Evolutionary conservation across 2,113 vertebrate species (phyloP).

Genomic region (Paracanthobrama guichenoti): DNA sequence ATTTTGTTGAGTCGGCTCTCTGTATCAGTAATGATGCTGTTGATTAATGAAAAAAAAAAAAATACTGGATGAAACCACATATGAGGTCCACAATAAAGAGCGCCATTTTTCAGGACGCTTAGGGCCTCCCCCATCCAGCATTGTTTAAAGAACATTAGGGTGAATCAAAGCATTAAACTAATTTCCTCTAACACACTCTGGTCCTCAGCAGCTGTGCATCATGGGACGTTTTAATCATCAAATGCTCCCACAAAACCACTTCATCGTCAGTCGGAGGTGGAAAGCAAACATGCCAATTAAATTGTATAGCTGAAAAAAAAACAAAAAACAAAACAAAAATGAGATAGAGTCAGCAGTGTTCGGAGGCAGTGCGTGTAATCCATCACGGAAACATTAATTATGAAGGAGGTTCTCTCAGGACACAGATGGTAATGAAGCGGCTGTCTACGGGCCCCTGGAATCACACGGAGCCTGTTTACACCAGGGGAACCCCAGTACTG

Average conservation of each 20-base stretch:
- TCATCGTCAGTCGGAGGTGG: constrained; percentile 54
- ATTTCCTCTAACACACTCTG: constrained; percentile 57
- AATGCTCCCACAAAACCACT: constrained; percentile 46
- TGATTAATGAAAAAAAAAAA: constrained; percentile 71
- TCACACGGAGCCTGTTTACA: constrained; percentile 45
- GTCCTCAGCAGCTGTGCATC: constrained; percentile 65
- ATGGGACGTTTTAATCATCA: constrained; percentile 69
- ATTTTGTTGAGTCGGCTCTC: constrained; percentile 70
- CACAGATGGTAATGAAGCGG: constrained; percentile 75
- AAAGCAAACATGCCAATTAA: constrained; percentile 59
- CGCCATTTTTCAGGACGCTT: constrained; percentile 56
- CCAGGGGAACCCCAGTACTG: constrained; percentile 25
- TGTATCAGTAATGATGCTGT: constrained; percentile 72
- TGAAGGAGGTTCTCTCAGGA: constrained; percentile 71
- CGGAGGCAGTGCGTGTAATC: constrained; percentile 69
- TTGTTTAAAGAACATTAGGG: constrained; percentile 47
- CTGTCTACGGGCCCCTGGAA: constrained; percentile 54
- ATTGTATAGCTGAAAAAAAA: constrained; percentile 59
- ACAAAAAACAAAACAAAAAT: constrained; percentile 26
- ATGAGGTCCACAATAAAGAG: constrained; percentile 70
- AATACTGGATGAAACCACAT: constrained; percentile 67
- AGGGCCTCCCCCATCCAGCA: constrained; percentile 44
- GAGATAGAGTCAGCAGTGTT: constrained; percentile 65
- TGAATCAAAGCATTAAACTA: constrained; percentile 46
- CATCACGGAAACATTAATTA: constrained; percentile 78